Evolutionary conservation across 2,888 invertebrate genomes (phyloP).

Genomic region (Nephrotoma guestfalica): DNA sequence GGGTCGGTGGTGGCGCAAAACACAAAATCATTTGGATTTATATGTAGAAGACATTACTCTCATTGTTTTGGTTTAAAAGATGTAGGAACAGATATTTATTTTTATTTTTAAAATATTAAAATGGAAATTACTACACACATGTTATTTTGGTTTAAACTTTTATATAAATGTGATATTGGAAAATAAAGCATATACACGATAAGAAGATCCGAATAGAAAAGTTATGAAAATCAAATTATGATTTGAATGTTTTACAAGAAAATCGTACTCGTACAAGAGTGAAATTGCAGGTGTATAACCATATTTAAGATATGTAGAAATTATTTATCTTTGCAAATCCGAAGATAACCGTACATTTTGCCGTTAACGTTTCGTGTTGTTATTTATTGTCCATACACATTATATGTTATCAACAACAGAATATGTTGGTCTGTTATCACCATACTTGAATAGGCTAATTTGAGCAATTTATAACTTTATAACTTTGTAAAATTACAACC

Average conservation of each 20-base stretch:
- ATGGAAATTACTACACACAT: background rate
- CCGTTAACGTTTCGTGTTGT: no score
- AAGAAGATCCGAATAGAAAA: background rate
- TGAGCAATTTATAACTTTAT: no score
- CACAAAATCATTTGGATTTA: background rate
- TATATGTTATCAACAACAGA: no score
- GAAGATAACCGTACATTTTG: no score
- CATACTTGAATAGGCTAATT: no score
- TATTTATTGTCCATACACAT: no score
- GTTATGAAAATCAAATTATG: background rate
- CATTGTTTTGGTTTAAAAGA: background rate
- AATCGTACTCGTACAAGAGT: background rate
- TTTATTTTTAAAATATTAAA: background rate
- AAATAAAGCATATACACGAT: background rate
- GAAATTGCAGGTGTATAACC: no score
- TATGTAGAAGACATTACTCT: background rate
- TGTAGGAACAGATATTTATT: background rate
- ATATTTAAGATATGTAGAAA: no score
- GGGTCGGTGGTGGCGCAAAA: background rate
- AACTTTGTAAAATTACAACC: no score
- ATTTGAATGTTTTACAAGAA: background rate
- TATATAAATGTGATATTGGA: background rate
- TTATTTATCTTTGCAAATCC: no score
- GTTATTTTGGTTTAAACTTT: background rate
- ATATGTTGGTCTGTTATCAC: no score